Evolutionary conservation across 2,797 vertebrate species (phyloP), one percentile per base, ranked within the genome.

Genomic region (Coregonus suidteri): DNA sequence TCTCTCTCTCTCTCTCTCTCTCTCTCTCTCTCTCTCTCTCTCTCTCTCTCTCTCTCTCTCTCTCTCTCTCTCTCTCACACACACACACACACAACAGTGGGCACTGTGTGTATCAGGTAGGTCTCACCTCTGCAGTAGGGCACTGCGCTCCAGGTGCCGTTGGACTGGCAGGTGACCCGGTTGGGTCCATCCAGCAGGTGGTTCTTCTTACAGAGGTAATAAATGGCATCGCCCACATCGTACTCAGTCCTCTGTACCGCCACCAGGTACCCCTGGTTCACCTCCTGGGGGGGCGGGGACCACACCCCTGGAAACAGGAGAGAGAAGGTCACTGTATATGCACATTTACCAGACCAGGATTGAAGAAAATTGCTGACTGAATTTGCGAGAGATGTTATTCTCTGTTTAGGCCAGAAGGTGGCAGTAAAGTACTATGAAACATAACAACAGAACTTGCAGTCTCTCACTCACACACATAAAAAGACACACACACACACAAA

Each of bases 141-240:
- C 0, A 81, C 72, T 0, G 89, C 84, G 51, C 93, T 95, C 95
- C 96, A 96, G 87, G 86, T 94, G 75, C 95, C 94, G 14, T 94
- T 91, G 0, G 86, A 71, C 79, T 91, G 86, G 81, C 95, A 96
- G 66, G 89, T 93, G 77, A 94, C 91, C 87, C 90, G 93, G 85
- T 94, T 94, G 51, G 93, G 90, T 79, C 96, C 95, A 62, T 96
- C 95, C 87, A 96, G 73, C 73, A 90, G 84, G 86, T 94, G 95
- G 84, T 91, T 93, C 85, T 93, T 96, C 70, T 94, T 95, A 83
- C 95, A 96, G 51, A 96, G 90, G 79, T 94, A 96, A 86, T 95
- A 95, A 81, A 95, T 93, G 78, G 93, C 89, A n/a, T 95, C 94
- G 34, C 88, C 94, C 54, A 94, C 92, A 16, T 94, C 92, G 62